phyloP scores from a whole-genome alignment of 2,797 vertebrate genomes.

The Cyprinella venusta region DNA sequence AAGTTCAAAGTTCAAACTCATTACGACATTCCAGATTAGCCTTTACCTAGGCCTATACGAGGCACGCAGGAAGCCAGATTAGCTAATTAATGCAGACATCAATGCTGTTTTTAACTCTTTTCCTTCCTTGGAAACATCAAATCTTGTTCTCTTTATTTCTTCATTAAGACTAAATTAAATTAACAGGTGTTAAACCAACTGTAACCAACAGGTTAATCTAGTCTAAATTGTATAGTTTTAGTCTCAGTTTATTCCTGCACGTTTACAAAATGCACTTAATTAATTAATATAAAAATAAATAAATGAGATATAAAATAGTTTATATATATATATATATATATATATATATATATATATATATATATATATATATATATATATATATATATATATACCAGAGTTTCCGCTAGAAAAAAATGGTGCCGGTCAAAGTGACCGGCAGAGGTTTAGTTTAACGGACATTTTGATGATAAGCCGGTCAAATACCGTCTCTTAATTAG shows the following conservation, averaged over 20 bases:
- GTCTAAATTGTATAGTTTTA: not conserved
- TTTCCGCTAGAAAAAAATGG: no score
- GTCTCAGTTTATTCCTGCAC: no score
- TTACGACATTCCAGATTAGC: conserved; percentile 78
- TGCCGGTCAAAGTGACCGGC: no score
- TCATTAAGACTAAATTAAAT: not conserved
- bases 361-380: not conserved
- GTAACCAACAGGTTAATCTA: not conserved
- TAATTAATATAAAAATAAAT: not conserved
- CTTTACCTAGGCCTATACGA: conserved; percentile 63
- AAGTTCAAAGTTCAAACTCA: conserved; percentile 64
- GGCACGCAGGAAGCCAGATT: conserved; percentile 69
- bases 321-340: not conserved
- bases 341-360: no score
- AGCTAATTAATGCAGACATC: conserved; percentile 79
- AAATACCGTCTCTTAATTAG: no score
- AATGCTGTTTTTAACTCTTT: conserved; percentile 70
- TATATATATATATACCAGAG: no score
- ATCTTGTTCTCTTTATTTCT: conserved; percentile 31
- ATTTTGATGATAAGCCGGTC: no score
- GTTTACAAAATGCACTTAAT: not conserved
- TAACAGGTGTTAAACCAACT: not conserved
- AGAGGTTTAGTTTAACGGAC: no score
- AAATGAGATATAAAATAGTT: no score
- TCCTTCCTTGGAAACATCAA: conserved; percentile 43